Evolutionary conservation across 1,140 invertebrate species (phyloP), one percentile per base, ranked within the genome.

Genomic region (Leptinotarsa defecta): DNA sequence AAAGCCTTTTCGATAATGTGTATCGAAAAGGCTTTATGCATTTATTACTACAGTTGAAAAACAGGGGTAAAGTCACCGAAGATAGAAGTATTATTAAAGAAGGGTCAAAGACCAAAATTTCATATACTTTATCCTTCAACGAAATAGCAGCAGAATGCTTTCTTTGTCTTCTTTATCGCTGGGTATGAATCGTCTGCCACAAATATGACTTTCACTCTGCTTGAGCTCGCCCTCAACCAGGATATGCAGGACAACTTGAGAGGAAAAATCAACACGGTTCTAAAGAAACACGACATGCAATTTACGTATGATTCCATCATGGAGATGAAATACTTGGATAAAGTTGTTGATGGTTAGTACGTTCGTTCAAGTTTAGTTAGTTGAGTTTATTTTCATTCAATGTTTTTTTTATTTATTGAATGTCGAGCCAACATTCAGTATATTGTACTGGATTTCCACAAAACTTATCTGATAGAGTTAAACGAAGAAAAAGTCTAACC

Each of bases 221-320:
- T 89, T 77, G 83, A 88, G 74, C 71, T 90, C 4, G 86, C 87
- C 0, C 68, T 80, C 48, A 82, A 89, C 83, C 83, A 83, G 4
- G 83, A 87, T 15, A 81, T 89, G 4, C 89, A 90, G 77, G 67
- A 83, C 4, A 87, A 86, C 74, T 71, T 86, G 11, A 81, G 88
- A 20, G 57, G 85, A 17, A 88, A 90, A 81, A 86, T 90, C 0
- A 81, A 86, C 17, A 65, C 78, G 4, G 86, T 88, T 19, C 48
- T 90, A 1, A 71, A 78, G 13, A 86, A 86, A 75, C 83, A 89
- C 73, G 79, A 87, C 34, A 86, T 86, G 3, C 80, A 87, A 77
- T 77, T 91, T 0, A 89, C 85, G 52, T 91, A 90, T 77, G 89
- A 91, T 17, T 86, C 86, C 27, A 75, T 92, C 3, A 82, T 86